Conservation (phyloP, 2,797 vertebrate genomes). For the Urophycis tenuis region DNA sequence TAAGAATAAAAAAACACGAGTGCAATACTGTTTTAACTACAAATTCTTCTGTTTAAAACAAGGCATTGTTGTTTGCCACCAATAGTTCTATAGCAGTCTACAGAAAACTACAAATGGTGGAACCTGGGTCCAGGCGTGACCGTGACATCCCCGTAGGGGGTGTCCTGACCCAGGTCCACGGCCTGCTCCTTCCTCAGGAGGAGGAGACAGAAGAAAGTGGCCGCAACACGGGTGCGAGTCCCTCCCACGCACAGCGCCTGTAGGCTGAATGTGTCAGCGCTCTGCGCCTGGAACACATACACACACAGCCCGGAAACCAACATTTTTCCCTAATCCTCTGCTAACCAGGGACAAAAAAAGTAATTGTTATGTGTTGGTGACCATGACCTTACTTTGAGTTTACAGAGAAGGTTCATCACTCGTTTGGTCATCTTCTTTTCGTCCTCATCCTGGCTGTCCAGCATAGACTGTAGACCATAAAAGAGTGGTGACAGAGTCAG, state of each 20-base stretch:
- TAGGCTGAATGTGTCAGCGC: slow-evolving; percentile 72
- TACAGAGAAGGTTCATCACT: slow-evolving; percentile 80
- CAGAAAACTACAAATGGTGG: slow-evolving; percentile 24
- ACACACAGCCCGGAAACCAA: slow-evolving; percentile 2
- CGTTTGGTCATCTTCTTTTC: slow-evolving; percentile 80
- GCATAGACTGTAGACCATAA: slow-evolving; percentile 50
- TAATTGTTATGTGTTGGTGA: slow-evolving; percentile 6
- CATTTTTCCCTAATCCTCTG: slow-evolving; percentile 24
- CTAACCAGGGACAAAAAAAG: slow-evolving; percentile 14
- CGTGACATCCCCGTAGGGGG: slow-evolving; percentile 84
- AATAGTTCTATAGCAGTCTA: no score
- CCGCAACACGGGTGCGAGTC: slow-evolving; percentile 76
- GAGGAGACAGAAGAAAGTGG: slow-evolving; percentile 86
- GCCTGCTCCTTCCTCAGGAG: slow-evolving; percentile 84
- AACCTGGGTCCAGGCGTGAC: slow-evolving; percentile 83
- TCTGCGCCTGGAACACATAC: slow-evolving; percentile 41
- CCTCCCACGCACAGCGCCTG: slow-evolving; percentile 76
- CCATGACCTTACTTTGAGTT: slow-evolving; percentile 81
- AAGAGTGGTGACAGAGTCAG: slow-evolving; percentile 19
- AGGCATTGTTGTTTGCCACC: no score
- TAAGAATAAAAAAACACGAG: no score
- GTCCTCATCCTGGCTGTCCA: slow-evolving; percentile 80
- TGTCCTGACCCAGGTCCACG: slow-evolving; percentile 81
- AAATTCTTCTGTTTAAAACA: no score
- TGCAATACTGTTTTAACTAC: no score